Evolutionary conservation across 2,888 invertebrate species (phyloP).

Genomic region (Lysandra coridon): DNA sequence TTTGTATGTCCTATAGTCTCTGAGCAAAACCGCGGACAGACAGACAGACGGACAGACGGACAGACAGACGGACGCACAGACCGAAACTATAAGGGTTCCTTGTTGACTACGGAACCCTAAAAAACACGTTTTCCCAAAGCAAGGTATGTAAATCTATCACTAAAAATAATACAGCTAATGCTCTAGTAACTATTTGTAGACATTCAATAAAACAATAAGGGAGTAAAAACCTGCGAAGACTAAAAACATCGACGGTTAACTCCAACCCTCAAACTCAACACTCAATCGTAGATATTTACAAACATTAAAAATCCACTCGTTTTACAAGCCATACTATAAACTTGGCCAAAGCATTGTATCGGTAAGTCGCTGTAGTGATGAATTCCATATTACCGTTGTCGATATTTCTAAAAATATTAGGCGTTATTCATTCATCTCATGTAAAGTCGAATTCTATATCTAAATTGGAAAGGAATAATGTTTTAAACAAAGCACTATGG

Average conservation of each 20-base stretch:
- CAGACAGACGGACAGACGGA: too few relatives aligned
- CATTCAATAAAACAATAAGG: too few relatives aligned
- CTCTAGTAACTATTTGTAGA: too few relatives aligned
- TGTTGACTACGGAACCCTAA: too few relatives aligned
- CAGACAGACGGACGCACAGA: too few relatives aligned
- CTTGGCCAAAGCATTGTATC: slow-evolving; percentile 41
- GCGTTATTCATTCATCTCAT: slow-evolving; percentile 41
- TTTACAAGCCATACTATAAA: slow-evolving; percentile 49
- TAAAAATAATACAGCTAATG: too few relatives aligned
- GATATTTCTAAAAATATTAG: slow-evolving; percentile 46
- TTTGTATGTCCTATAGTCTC: too few relatives aligned
- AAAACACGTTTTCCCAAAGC: too few relatives aligned
- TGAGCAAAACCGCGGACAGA: too few relatives aligned
- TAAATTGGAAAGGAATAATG: slow-evolving; percentile 57
- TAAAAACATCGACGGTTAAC: slow-evolving; percentile 31
- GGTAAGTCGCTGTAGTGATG: slow-evolving; percentile 51
- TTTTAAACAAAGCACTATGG: slow-evolving; percentile 66
- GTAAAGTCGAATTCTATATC: slow-evolving; percentile 51
- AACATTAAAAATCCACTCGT: slow-evolving; percentile 51
- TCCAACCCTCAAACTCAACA: slow-evolving; percentile 29
- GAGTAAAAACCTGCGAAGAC: too few relatives aligned
- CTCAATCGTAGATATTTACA: slow-evolving; percentile 49
- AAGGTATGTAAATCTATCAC: too few relatives aligned
- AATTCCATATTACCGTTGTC: slow-evolving; percentile 46
- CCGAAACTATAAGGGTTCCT: too few relatives aligned